Evolutionary conservation across 2,797 vertebrate species (phyloP), one percentile per base, ranked within the genome.

Genomic region (Muraenolepis orangiensis): DNA sequence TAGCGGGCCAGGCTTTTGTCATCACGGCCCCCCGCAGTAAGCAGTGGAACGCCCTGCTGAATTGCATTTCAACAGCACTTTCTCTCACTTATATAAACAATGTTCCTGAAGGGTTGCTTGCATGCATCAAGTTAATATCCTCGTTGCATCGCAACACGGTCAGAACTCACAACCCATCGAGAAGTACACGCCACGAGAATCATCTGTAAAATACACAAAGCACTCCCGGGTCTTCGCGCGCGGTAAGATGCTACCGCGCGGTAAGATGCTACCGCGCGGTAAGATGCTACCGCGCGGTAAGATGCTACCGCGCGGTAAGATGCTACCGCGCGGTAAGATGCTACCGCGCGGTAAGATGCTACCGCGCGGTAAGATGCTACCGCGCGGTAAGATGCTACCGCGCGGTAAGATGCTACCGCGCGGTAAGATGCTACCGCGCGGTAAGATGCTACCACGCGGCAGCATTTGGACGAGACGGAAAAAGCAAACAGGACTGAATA

Each of bases 401-500:
- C 74, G 73, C 74, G 72, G 77, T 34, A 8, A n/a, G n/a, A n/a
- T n/a, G n/a, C n/a, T n/a, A n/a, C n/a, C 16, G 74, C 69, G 75
- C 78, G 61, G 73, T 23, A 36, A 20, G 72, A 70, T 2, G 18
- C 76, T 38, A 78, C 79, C 16, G 74, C 69, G 75, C 78, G 61
- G 73, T 23, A 36, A 20, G 72, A 70, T 2, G 18, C 76, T 38
- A 78, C 79, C 79, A 78, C 74, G 73, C 74, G 72, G 77, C 38
- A 8, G 77, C 14, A 74, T 72, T 14, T 77, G 83, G 86, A 91
- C 79, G 81, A 89, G 79, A 69, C 83, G 76, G 51, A 57, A 57
- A 57, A 57, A 46, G 42, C 51, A 57, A n/a, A 57, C 16, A 51
- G 6, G 23, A 57, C 20, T 23, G 51, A 23, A 57, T 2, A 77